Conservation (phyloP, 2,113 vertebrate species). For the Saccopteryx bilineata region DNA sequence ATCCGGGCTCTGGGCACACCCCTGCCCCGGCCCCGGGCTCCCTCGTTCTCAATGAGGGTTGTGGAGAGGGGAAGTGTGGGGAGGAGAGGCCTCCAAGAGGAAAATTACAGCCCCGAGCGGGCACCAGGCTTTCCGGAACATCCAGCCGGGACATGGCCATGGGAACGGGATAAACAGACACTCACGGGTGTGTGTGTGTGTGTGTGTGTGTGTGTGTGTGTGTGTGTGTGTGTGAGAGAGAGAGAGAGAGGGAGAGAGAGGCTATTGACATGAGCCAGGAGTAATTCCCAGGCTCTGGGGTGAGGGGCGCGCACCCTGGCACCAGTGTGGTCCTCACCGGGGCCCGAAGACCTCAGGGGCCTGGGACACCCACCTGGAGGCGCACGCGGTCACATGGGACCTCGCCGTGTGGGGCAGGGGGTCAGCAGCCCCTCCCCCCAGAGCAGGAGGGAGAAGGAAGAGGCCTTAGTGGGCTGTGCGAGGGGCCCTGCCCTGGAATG, state of each 20-base stretch:
- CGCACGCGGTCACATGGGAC: background rate
- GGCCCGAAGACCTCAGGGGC: background rate
- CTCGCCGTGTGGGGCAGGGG: background rate
- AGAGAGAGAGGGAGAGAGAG: background rate
- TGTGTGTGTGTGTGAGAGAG: too few relatives aligned
- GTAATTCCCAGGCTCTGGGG: background rate
- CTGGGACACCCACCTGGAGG: background rate
- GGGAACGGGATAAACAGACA: background rate
- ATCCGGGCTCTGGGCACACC: accelerated
- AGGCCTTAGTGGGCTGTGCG: accelerated
- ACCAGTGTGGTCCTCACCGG: accelerated
- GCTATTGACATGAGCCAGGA: accelerated
- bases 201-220: too few relatives aligned
- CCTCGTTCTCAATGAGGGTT: accelerated
- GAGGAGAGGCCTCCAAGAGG: background rate
- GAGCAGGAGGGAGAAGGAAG: too few relatives aligned
- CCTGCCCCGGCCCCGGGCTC: background rate
- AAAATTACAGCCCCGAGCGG: background rate
- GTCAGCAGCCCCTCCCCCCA: background rate
- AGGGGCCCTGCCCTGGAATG: background rate
- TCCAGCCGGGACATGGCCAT: background rate
- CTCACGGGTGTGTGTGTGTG: accelerated
- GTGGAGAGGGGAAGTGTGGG: accelerated
- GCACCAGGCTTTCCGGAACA: background rate
- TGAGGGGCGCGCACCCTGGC: background rate